phyloP scores from a whole-genome alignment of 2,797 vertebrate genomes.

The Pipistrellus nathusii region DNA sequence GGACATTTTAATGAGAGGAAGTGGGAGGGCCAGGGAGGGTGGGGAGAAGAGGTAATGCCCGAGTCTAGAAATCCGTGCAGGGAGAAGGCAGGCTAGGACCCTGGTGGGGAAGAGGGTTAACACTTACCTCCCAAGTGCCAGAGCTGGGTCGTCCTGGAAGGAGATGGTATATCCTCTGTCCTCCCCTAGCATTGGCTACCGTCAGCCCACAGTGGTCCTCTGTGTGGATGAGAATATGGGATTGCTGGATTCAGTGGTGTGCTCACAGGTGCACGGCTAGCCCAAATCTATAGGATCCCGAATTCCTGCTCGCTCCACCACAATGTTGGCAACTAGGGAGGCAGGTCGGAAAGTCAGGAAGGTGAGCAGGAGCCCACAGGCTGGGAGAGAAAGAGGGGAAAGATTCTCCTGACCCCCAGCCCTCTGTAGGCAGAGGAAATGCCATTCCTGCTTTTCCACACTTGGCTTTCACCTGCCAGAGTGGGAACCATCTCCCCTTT shows the following conservation, averaged over 20 bases:
- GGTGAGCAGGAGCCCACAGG: not conserved
- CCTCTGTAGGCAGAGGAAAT: not conserved
- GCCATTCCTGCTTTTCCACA: not conserved
- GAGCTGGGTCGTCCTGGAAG: fast-evolving
- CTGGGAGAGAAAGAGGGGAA: not conserved
- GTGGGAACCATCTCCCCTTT: not conserved
- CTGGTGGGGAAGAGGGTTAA: too few relatives aligned
- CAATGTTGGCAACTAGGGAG: not conserved
- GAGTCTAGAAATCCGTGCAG: not conserved
- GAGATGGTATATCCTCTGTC: fast-evolving
- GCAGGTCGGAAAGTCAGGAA: too few relatives aligned
- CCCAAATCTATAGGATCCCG: not conserved
- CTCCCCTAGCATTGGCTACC: not conserved
- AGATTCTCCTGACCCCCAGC: not conserved
- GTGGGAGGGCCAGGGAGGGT: not conserved
- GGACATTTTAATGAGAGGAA: not conserved
- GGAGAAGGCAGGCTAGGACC: not conserved
- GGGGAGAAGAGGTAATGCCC: not conserved
- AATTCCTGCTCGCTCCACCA: not conserved
- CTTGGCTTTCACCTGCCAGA: not conserved
- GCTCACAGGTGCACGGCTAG: not conserved
- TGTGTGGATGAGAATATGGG: not conserved
- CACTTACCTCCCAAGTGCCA: not conserved
- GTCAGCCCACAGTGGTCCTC: not conserved
- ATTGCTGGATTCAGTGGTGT: not conserved